Conservation (phyloP, 2,888 invertebrate genomes). For the Alcis repandata region DNA sequence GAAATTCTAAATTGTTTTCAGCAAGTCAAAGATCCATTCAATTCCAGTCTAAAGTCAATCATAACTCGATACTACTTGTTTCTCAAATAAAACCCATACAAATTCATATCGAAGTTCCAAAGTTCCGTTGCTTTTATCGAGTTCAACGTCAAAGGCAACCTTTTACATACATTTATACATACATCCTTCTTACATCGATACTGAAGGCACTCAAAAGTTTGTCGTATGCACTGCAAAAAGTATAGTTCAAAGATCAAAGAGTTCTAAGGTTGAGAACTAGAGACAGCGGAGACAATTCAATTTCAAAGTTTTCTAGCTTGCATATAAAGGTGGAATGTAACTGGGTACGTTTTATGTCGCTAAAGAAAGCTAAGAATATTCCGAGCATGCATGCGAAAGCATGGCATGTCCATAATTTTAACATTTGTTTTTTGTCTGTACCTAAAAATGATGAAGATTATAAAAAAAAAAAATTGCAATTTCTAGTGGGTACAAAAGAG, state of each 20-base stretch:
- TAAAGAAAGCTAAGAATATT: not conserved
- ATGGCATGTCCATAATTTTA: too few species aligned
- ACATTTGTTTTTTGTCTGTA: too few species aligned
- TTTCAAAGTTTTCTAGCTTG: constrained; percentile 29
- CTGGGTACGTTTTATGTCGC: not conserved
- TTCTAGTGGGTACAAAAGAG: too few species aligned
- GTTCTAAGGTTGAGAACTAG: constrained; percentile 12
- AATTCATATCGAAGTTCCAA: constrained; percentile 25
- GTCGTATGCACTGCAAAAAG: constrained; percentile 35
- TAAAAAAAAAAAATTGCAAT: too few species aligned
- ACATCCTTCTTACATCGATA: constrained; percentile 22
- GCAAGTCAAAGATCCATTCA: constrained; percentile 2
- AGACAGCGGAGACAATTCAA: constrained; percentile 32
- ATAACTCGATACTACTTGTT: not conserved
- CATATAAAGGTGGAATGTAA: constrained; percentile 21
- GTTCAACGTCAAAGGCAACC: constrained; percentile 26
- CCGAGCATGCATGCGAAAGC: not conserved
- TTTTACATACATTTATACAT: not conserved
- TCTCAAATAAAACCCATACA: constrained; percentile 2
- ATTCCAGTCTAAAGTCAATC: not conserved
- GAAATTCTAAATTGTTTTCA: too few species aligned
- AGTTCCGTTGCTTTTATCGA: constrained; percentile 31
- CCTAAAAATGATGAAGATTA: too few species aligned
- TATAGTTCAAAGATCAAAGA: constrained; percentile 30
- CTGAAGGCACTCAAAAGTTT: constrained; percentile 43